A percentile compares a stretch with the other conserved stretches of the same genome.
Evolutionary conservation across 2,888 invertebrate species (phyloP).

Genomic region (Liposcelis brunnea): DNA sequence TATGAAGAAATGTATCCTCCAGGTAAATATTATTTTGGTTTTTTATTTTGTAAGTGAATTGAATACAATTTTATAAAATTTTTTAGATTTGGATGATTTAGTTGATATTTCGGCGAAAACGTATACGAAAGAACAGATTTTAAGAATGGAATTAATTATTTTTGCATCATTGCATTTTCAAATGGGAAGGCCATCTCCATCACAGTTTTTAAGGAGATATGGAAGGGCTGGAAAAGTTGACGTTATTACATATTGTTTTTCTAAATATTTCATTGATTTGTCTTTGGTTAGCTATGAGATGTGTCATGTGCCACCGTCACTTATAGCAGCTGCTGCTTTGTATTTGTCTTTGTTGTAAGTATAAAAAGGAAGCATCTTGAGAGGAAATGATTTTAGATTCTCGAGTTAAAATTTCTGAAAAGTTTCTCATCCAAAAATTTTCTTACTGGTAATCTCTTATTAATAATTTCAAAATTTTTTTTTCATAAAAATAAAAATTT

Average conservation of each 20-base stretch:
- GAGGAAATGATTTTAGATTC: no score
- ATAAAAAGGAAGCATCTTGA: no score
- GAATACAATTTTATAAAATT: neutral
- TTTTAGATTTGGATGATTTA: slow-evolving; percentile 59
- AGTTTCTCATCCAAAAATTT: no score
- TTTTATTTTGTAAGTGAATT: no score
- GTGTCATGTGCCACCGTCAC: slow-evolving; percentile 62
- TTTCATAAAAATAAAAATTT: no score
- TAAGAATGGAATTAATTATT: slow-evolving; percentile 67
- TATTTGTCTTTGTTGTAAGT: slow-evolving; percentile 49
- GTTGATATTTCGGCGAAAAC: slow-evolving; percentile 81
- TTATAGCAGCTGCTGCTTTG: slow-evolving; percentile 64
- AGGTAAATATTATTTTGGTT: neutral
- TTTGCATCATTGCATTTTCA: slow-evolving; percentile 58
- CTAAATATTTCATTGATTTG: slow-evolving; percentile 83
- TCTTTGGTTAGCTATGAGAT: slow-evolving; percentile 63
- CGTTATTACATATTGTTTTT: slow-evolving; percentile 22
- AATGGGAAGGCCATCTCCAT: slow-evolving; percentile 68
- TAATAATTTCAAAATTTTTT: no score
- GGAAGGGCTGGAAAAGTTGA: slow-evolving; percentile 32
- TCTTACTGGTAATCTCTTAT: no score
- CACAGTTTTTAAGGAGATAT: slow-evolving; percentile 76
- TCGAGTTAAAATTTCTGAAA: no score
- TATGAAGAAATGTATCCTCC: slow-evolving; percentile 90
- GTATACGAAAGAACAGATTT: slow-evolving; percentile 59